Conservation (phyloP, 2,888 invertebrate genomes). For the Coleophora flavipennella region DNA sequence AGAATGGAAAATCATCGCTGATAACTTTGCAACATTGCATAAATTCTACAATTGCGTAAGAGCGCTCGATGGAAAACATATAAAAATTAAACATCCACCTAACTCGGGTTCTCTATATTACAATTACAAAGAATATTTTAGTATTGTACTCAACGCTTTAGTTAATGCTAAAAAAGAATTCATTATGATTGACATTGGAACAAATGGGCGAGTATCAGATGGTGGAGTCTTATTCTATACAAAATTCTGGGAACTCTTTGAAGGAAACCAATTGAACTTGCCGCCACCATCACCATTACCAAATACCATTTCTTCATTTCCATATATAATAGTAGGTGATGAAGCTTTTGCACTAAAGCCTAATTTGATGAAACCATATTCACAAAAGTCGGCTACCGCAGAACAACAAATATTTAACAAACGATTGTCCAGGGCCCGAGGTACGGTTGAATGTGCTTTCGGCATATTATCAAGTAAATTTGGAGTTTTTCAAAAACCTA, state of each 20-base stretch:
- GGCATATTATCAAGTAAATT: constrained; percentile 1
- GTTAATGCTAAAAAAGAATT: constrained; percentile 3
- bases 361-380: constrained; percentile 2
- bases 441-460: constrained; percentile 2
- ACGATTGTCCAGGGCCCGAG: not conserved
- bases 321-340: constrained; percentile 1
- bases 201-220: constrained; percentile 2
- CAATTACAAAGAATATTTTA: constrained; percentile 6
- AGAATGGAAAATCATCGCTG: constrained; percentile 6
- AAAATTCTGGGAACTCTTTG: constrained; percentile 1
- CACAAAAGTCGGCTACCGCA: not conserved
- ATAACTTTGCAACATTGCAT: constrained; percentile 1
- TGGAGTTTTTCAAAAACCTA: constrained; percentile 1
- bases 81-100: constrained; percentile 1
- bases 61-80: constrained; percentile 8
- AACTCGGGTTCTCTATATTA: constrained; percentile 6
- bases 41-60: constrained; percentile 5
- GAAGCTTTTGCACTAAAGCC: constrained; percentile 1
- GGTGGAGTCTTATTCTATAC: constrained; percentile 1
- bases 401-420: constrained; percentile 1
- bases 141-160: constrained; percentile 6
- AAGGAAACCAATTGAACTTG: not conserved
- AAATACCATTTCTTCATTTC: not conserved
- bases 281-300: constrained; percentile 1
- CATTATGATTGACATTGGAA: constrained; percentile 1